phyloP scores from a whole-genome alignment of 2,888 invertebrate genomes.

The Ectobius pallidus region DNA sequence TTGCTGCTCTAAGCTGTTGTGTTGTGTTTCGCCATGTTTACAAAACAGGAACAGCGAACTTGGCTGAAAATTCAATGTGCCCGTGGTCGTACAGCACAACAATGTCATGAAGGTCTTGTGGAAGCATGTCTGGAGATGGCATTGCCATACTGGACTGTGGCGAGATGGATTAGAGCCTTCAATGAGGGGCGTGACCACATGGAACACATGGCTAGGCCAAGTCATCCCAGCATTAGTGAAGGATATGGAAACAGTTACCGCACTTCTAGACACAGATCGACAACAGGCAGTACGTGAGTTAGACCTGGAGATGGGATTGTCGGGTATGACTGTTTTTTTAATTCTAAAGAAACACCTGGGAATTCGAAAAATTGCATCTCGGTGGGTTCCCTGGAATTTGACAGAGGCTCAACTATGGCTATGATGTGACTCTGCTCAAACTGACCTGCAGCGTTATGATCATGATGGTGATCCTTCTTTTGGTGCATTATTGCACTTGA shows the following conservation, averaged over 20 bases:
- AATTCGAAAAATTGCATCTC: conserved; percentile 2
- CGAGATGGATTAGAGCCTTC: not conserved
- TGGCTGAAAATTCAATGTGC: conserved; percentile 11
- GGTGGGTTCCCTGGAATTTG: not conserved
- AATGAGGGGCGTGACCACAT: too few relatives aligned
- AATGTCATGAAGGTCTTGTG: conserved; percentile 25
- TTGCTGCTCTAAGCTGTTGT: too few relatives aligned
- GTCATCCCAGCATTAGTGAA: not conserved
- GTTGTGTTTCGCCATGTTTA: conserved; percentile 3
- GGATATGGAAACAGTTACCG: not conserved
- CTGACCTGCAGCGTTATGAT: conserved; percentile 3
- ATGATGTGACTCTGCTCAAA: not conserved
- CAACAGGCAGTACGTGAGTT: not conserved
- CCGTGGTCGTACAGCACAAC: not conserved
- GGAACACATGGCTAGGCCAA: not conserved
- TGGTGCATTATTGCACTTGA: not conserved
- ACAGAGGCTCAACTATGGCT: not conserved
- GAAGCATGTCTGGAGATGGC: not conserved
- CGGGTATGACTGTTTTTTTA: not conserved
- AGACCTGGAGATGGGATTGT: not conserved
- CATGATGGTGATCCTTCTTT: not conserved
- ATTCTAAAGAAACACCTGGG: not conserved
- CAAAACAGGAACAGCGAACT: not conserved
- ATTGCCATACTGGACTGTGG: conserved; percentile 18
- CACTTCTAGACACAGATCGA: not conserved